Conservation (phyloP, 2,113 vertebrate species). For the Hylia prasina region DNA sequence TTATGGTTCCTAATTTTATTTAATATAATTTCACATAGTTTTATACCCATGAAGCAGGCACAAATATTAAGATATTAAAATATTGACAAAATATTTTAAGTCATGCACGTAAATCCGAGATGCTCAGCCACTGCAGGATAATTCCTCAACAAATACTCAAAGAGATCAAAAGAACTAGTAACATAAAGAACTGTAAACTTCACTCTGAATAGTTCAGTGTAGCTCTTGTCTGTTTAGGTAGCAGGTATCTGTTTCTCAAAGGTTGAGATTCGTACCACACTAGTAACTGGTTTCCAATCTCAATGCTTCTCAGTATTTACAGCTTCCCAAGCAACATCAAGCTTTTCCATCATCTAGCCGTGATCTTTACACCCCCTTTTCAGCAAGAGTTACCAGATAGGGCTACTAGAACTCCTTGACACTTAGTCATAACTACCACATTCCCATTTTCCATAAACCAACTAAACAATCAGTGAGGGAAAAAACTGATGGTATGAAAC, state of each 20-base stretch:
- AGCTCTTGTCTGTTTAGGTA: background rate
- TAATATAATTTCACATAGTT: background rate
- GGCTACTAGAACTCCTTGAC: background rate
- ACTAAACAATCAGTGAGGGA: rapidly evolving
- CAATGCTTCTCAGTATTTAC: background rate
- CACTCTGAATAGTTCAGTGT: background rate
- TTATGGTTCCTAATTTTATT: background rate
- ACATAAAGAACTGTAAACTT: background rate
- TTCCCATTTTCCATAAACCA: background rate
- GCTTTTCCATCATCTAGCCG: background rate
- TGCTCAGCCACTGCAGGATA: background rate
- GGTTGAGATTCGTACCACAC: background rate
- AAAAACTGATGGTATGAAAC: background rate
- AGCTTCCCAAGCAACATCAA: background rate
- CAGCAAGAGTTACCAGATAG: background rate
- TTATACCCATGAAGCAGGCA: background rate
- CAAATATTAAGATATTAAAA: background rate
- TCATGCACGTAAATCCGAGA: background rate
- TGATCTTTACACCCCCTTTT: background rate
- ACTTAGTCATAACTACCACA: background rate
- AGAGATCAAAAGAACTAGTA: background rate
- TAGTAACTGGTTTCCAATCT: background rate
- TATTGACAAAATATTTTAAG: background rate
- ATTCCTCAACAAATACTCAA: background rate
- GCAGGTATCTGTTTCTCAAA: background rate